Evolutionary conservation across 1,140 invertebrate species (phyloP).

Genomic region (Pentalonia nigronervosa): DNA sequence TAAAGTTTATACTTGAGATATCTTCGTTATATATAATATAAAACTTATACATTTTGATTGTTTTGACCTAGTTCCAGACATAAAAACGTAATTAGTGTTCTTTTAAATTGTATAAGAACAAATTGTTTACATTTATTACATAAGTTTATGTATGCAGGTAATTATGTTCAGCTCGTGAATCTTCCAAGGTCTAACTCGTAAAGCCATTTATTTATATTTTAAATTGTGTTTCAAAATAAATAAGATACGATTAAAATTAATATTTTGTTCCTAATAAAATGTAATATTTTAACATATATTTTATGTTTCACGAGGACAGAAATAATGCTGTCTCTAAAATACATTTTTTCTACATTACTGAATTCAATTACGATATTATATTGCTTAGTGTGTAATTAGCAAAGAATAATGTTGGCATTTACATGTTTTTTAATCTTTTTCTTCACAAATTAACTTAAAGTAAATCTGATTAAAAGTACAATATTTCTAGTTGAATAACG

Average conservation of each 20-base stretch:
- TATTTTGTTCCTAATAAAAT: neutral
- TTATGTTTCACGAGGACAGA: neutral
- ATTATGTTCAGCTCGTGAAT: neutral
- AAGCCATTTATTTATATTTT: neutral
- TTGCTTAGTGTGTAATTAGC: neutral
- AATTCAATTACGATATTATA: neutral
- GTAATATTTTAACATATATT: neutral
- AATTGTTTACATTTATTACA: neutral
- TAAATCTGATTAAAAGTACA: neutral
- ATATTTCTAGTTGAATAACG: neutral
- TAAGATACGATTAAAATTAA: slow-evolving; percentile 1
- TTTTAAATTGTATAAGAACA: neutral
- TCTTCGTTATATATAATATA: neutral
- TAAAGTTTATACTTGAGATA: neutral
- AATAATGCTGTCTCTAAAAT: neutral
- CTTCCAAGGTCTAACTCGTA: neutral
- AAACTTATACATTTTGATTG: neutral
- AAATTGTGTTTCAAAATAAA: neutral
- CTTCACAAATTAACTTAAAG: neutral
- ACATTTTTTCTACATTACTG: neutral
- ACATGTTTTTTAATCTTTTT: neutral
- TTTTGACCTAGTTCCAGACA: neutral
- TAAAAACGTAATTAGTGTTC: neutral
- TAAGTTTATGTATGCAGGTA: neutral
- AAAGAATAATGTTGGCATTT: slow-evolving; percentile 10